Base-by-base conservation (phyloP, 1,140 invertebrate species). In the Anagrus nilaparvatae region DNA sequence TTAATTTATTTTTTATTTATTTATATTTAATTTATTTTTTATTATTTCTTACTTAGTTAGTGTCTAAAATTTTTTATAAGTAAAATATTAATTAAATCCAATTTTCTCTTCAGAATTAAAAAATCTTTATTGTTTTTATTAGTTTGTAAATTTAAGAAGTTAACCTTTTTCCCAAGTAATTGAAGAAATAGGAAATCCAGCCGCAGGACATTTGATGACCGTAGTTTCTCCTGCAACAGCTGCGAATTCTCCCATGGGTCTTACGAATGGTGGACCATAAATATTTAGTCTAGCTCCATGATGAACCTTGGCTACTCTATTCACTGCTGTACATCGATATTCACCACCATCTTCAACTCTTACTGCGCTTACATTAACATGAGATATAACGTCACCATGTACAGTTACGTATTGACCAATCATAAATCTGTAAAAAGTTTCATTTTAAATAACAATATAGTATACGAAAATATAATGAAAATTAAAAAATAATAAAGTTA, bases 381-480 rank as follows among this genome's bases (percentile, higher is more conserved):
- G 89, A 55, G 89, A 92, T 60, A 94, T 87, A 27, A 95, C 87
- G 62, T 92, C 86, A 52, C 91, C 89, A 63, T 91, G 84, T 9
- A 86, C 75, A 2, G 87, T 93, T 39, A 91, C 86, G 66, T 90
- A 89, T 65, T 92, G 88, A 14, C 87, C 87, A 27, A 90, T 84
- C 54, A 89, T 76, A 63, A 88, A 89, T 53, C 87, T 84, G 53
- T 54, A n/a, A n/a, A n/a, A 38, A 36, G 17, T 25, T 23, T 35
- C 9, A 46, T 35, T 41, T 14, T 45, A 43, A 44, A 44, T 37
- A 35, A 6, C n/a, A n/a, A n/a, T n/a, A n/a, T n/a, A n/a, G n/a
- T n/a, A n/a, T n/a, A n/a, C n/a, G n/a, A n/a, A n/a, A n/a, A n/a
- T n/a, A n/a, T n/a, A n/a, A n/a, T n/a, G n/a, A n/a, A n/a, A n/a